These are phyloP conservation scores for Macroglossus sobrinus DNA, from an alignment of 2,113 vertebrate genomes.

Conservation along the genomic window DNA sequence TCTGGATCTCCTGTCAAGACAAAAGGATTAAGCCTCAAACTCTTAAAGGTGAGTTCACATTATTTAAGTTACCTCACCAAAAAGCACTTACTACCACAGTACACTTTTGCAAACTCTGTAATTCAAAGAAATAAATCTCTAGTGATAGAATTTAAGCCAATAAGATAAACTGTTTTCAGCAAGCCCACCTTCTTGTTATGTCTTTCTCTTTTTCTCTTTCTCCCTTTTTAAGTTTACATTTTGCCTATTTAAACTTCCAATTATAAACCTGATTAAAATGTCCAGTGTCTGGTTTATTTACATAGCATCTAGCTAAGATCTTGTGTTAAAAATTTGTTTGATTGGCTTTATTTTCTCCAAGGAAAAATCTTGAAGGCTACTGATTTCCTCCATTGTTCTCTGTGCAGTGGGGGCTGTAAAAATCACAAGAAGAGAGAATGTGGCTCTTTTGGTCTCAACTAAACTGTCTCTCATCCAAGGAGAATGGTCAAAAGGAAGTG, in stretches of 20 bases:
- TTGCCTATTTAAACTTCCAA: neutral
- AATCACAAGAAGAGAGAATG: neutral
- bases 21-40: neutral
- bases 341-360: neutral
- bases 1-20: neutral
- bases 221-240: neutral
- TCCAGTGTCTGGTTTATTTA: neutral
- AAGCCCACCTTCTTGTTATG: neutral
- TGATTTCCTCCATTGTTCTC: neutral
- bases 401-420: neutral
- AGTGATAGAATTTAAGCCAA: neutral
- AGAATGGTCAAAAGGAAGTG: neutral
- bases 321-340: neutral
- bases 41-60: neutral
- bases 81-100: neutral
- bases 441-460: neutral
- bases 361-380: neutral
- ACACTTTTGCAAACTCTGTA: neutral
- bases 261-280: neutral
- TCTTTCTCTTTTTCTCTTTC: neutral
- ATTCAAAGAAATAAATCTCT: neutral
- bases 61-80: neutral
- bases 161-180: neutral
- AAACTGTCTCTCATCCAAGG: neutral
- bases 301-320: neutral